Conservation (phyloP, 2,888 invertebrate species). For the Pandemis corylana region DNA sequence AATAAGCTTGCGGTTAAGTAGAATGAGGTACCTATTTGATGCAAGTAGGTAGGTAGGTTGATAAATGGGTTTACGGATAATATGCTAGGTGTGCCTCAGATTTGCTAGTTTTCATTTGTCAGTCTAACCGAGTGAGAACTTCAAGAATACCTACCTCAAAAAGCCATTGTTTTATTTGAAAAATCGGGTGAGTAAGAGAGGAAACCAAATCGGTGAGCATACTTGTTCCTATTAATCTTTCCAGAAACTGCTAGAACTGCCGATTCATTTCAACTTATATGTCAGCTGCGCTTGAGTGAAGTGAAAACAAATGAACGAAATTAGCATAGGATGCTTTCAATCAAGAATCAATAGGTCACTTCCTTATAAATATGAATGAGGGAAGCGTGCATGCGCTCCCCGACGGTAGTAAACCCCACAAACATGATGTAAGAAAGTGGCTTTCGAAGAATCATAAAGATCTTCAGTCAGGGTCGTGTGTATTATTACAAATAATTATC, state of each 20-base stretch:
- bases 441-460: conserved; percentile 26
- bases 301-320: neutral
- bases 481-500: conserved; percentile 39
- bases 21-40: conserved; percentile 40
- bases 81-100: too few species aligned
- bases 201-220: neutral
- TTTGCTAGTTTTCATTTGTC: too few species aligned
- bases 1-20: conserved; percentile 43
- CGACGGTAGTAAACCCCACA: neutral
- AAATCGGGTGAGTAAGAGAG: too few species aligned
- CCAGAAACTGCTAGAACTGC: neutral
- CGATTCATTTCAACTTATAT: neutral
- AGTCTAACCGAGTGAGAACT: too few species aligned
- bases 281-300: neutral
- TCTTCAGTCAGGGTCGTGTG: conserved; percentile 25
- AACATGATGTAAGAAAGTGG: conserved; percentile 17
- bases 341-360: conserved; percentile 28
- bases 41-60: neutral
- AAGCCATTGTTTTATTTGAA: too few species aligned
- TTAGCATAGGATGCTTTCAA: conserved; percentile 8
- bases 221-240: neutral
- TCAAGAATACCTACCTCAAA: too few species aligned
- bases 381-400: neutral
- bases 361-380: conserved; percentile 16
- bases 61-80: too few species aligned